Base-by-base conservation (phyloP, 2,888 invertebrate genomes). In the Sylvicola fuscatus region DNA sequence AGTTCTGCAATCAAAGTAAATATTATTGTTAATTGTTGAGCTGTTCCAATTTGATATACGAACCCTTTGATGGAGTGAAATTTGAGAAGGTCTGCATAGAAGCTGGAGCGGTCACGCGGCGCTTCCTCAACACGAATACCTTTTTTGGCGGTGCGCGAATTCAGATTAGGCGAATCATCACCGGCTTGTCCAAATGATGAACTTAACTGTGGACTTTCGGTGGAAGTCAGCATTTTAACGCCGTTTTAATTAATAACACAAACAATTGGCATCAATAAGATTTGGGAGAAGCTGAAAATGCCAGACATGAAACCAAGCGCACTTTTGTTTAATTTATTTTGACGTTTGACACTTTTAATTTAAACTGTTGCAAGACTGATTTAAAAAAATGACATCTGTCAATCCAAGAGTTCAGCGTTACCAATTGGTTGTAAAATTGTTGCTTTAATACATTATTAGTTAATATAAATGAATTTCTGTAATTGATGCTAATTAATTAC, bases 51-150 rank as follows among this genome's bases (percentile, higher is more conserved):
- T 6, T 12, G 3, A 34, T 8, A 29, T 33, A 34, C n/a, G 6
- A 13, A 92, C 92, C 87, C 86, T 65, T 84, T 74, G 47, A 77
- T 76, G 45, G 86, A 86, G 60, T 92, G 89, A 56, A 92, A 92
- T 56, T 81, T 82, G 51, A 77, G 75, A 48, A 93, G 66, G 53
- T 89, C 89, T 33, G 52, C 52, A 42, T 52, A 58, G 39, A 59
- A 59, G 32, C 51, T 51, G 1, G 51, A 51, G 33, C 37, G 38
- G 17, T 43, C 43, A 12, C 42, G 41, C 14, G 34, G 37, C 33
- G 41, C 41, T 11, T 36, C 27, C 14, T 32, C 32, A 14, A 14
- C 14, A 3, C 10, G 12, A 14, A 32, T 13, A 10, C n/a, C 29
- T 13, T n/a, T 29, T 29, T 29, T 29, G 4, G n/a, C 14, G 5